Conservation (phyloP, 2,113 vertebrate species). For the Bothrops jararaca region DNA sequence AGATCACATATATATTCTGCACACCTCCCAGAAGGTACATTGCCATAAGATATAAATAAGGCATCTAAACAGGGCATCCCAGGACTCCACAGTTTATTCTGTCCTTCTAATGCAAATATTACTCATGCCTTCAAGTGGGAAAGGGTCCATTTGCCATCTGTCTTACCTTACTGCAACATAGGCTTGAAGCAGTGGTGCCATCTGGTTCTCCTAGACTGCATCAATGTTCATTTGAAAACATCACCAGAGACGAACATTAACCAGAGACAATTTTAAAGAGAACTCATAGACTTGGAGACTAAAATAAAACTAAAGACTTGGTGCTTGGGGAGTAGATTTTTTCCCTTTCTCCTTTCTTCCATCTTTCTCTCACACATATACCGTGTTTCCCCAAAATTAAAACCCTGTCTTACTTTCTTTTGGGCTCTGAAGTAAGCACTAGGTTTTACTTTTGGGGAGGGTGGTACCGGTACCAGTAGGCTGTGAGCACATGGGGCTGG, state of each 20-base stretch:
- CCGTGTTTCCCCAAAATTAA: too few relatives aligned
- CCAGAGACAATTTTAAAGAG: neutral
- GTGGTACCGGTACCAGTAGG: too few relatives aligned
- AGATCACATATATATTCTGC: neutral
- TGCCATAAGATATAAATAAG: neutral
- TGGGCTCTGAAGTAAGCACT: too few relatives aligned
- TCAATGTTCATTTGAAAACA: neutral
- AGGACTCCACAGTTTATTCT: neutral
- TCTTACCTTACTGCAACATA: neutral
- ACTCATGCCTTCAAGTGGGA: neutral
- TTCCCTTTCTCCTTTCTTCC: neutral
- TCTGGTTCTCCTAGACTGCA: neutral
- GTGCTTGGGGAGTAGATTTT: neutral
- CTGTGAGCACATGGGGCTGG: too few relatives aligned
- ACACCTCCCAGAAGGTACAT: neutral
- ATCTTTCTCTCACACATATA: neutral
- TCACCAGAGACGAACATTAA: neutral
- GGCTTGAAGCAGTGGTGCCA: neutral
- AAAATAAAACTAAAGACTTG: neutral
- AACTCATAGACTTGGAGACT: neutral
- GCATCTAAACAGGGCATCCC: neutral
- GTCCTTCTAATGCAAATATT: neutral
- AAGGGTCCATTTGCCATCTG: neutral
- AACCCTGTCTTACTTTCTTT: too few relatives aligned
- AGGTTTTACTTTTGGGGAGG: too few relatives aligned